Percentiles rank a stretch among this genome's conserved stretches.
Evolutionary conservation across 2,113 vertebrate species (phyloP).

Genomic region (Epinephelus lanceolatus): DNA sequence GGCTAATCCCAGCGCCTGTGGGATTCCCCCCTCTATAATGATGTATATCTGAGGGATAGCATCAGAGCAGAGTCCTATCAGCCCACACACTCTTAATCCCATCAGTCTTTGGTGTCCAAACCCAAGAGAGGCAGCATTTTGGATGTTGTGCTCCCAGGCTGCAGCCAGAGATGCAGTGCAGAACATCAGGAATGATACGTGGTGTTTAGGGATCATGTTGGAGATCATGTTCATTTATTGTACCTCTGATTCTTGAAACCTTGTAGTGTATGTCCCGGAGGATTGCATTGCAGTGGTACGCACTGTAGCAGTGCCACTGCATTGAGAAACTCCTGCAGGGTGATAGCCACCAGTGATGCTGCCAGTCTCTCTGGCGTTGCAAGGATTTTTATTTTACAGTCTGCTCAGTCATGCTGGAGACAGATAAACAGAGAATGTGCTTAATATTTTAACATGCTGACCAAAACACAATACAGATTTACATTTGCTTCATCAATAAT

Average conservation of each 20-base stretch:
- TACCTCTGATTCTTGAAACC: slow-evolving; percentile 42
- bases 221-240: slow-evolving; percentile 70
- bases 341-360: slow-evolving; percentile 29
- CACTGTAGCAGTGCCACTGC: slow-evolving; percentile 33
- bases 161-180: slow-evolving; percentile 46
- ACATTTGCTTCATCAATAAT: slow-evolving; percentile 58
- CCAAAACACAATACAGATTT: slow-evolving; percentile 43
- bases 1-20: slow-evolving; percentile 77
- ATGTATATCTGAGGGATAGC: slow-evolving; percentile 80
- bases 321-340: slow-evolving; percentile 34
- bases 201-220: slow-evolving; percentile 65
- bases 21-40: slow-evolving; percentile 79
- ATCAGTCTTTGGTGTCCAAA: slow-evolving; percentile 76
- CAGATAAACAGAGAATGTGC: slow-evolving; percentile 45
- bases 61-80: slow-evolving; percentile 78
- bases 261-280: slow-evolving; percentile 24
- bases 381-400: slow-evolving; percentile 44
- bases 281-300: slow-evolving; percentile 52
- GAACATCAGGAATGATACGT: slow-evolving; percentile 55
- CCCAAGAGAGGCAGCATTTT: slow-evolving; percentile 53
- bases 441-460: slow-evolving; percentile 62
- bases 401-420: slow-evolving; percentile 8
- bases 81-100: slow-evolving; percentile 81
- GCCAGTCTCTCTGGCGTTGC: slow-evolving; percentile 25
- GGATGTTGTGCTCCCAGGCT: slow-evolving; percentile 59